Conservation (phyloP, 2,888 invertebrate species). For the Iselma pallidipennis region DNA sequence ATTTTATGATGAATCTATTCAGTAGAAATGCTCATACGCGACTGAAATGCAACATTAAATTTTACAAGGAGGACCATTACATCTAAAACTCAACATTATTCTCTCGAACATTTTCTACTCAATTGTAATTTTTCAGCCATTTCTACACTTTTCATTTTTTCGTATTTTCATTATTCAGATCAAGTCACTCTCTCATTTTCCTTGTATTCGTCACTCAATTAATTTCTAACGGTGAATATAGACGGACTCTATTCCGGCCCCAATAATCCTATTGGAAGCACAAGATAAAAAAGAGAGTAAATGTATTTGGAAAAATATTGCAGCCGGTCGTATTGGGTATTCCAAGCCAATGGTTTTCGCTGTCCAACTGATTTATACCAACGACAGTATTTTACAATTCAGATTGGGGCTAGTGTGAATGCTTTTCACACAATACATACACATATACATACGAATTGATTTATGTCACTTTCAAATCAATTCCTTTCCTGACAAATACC, state of each 20-base stretch:
- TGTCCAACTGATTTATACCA: constrained; percentile 27
- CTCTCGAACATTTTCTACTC: background rate
- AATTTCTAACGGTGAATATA: constrained; percentile 21
- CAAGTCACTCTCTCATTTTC: constrained; percentile 10
- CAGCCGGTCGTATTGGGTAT: constrained; percentile 26
- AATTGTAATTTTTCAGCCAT: background rate
- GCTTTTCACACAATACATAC: constrained; percentile 1
- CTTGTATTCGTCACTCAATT: constrained; percentile 19
- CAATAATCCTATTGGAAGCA: background rate
- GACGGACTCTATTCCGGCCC: too few species aligned
- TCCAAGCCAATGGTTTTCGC: constrained; percentile 23
- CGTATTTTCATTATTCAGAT: background rate
- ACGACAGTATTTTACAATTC: constrained; percentile 32
- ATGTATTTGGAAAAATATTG: constrained; percentile 22
- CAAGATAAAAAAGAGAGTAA: background rate
- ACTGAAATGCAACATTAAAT: background rate
- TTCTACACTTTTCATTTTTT: background rate
- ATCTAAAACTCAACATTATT: background rate
- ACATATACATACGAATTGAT: background rate
- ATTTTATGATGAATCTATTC: background rate
- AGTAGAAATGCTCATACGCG: background rate
- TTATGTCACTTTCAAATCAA: background rate
- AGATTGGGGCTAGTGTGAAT: constrained; percentile 17
- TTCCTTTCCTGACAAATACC: background rate
- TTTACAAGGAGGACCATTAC: background rate